phyloP scores from a whole-genome alignment of 2,797 vertebrate species.

The Valencia hispanica region DNA sequence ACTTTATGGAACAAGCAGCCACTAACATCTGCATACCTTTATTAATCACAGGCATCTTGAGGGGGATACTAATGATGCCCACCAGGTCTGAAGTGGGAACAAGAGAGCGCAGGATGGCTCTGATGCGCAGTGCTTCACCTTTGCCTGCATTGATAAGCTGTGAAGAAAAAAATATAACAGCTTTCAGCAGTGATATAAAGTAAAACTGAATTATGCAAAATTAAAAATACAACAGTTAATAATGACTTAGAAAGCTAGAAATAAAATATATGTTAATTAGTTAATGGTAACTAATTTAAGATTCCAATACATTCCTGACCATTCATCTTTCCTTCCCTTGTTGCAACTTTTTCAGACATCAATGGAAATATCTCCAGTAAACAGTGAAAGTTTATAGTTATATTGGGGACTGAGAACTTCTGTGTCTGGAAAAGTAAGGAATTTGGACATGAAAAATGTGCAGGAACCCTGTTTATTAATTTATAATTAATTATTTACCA shows the following conservation, averaged over 20 bases:
- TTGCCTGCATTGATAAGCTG: constrained; percentile 98
- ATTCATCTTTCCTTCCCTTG: not conserved
- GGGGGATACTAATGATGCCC: constrained; percentile 96
- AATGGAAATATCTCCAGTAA: not conserved
- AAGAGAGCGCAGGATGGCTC: constrained; percentile 95
- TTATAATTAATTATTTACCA: not conserved
- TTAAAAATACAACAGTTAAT: not conserved
- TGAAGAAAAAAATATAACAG: constrained; percentile 21
- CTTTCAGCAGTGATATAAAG: not conserved
- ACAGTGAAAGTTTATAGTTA: too few species aligned
- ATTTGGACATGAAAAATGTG: not conserved
- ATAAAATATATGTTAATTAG: not conserved
- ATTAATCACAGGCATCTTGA: constrained; percentile 90
- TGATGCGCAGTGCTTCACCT: constrained; percentile 95
- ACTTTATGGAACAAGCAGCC: not conserved
- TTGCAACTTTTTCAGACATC: not conserved
- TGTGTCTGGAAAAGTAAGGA: not conserved
- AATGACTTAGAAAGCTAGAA: not conserved
- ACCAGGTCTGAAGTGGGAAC: constrained; percentile 96
- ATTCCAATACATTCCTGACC: not conserved
- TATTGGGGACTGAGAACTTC: not conserved
- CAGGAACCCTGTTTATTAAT: not conserved
- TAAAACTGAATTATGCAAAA: not conserved
- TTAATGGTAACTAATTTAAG: not conserved
- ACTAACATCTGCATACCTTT: constrained; percentile 84